phyloP scores from a whole-genome alignment of 2,113 vertebrate genomes.

The Cavia aperea region DNA sequence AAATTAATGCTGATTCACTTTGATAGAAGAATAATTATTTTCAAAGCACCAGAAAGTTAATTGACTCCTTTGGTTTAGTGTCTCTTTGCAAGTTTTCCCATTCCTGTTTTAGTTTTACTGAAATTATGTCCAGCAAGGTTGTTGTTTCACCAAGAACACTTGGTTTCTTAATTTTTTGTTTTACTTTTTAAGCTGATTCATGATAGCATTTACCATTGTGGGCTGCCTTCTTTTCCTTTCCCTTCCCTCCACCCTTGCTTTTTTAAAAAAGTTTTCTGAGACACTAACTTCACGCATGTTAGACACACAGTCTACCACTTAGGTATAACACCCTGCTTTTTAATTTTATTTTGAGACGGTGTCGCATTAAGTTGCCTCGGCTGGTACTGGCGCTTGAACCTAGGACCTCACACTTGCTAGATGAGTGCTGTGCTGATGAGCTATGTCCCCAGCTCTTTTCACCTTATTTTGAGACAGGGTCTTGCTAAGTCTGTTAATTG shows the following conservation, averaged over 20 bases:
- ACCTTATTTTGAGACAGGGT: neutral
- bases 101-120: slow-evolving; percentile 2
- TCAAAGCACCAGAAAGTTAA: slow-evolving; percentile 16
- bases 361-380: neutral
- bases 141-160: neutral
- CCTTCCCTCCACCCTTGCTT: neutral
- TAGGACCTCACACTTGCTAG: neutral
- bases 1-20: slow-evolving; percentile 8
- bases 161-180: neutral
- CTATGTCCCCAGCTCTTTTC: neutral
- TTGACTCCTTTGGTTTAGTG: slow-evolving; percentile 7
- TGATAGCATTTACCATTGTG: neutral
- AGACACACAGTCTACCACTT: neutral
- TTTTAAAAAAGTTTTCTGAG: neutral
- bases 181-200: neutral
- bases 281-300: neutral
- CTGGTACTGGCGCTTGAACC: neutral
- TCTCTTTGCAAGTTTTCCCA: neutral
- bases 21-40: slow-evolving; percentile 18
- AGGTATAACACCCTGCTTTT: neutral
- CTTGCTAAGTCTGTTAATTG: neutral
- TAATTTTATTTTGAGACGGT: neutral
- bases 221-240: neutral
- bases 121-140: neutral
- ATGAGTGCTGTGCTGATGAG: neutral